Percentiles rank a stretch among this genome's conserved stretches.
phyloP scores from a whole-genome alignment of 2,113 vertebrate species.

The Phoxinus phoxinus region DNA sequence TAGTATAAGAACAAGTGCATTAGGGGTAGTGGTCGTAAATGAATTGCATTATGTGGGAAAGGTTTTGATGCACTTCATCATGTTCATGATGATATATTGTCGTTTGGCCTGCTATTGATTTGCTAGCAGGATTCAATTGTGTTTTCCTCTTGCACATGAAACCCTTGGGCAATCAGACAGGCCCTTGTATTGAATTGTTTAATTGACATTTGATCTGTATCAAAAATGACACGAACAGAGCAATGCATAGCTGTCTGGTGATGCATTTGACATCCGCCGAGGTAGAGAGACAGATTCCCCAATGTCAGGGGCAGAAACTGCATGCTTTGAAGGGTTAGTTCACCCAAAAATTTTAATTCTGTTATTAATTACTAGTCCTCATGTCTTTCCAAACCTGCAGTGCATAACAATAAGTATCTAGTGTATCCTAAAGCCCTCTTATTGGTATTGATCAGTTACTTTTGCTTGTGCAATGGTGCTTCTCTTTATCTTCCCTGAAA shows the following conservation, averaged over 20 bases:
- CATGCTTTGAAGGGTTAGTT: slow-evolving; percentile 25
- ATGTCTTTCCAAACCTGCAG: no score
- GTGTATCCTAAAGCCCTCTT: background rate
- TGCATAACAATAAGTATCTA: background rate
- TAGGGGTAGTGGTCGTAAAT: background rate
- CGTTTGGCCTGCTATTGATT: slow-evolving; percentile 47
- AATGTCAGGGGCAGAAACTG: background rate
- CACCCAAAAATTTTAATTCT: background rate
- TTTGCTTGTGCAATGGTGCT: background rate
- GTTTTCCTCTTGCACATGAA: slow-evolving; percentile 46
- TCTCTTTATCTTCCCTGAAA: background rate
- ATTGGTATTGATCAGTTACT: background rate
- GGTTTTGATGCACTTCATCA: no score
- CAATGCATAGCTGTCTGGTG: background rate
- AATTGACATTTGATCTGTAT: slow-evolving; percentile 43
- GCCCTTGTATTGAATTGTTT: slow-evolving; percentile 46
- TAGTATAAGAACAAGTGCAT: background rate
- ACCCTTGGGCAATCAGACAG: slow-evolving; percentile 22
- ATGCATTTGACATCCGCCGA: background rate
- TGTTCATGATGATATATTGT: background rate
- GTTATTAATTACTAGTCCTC: no score
- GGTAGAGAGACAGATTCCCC: background rate
- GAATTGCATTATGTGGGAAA: background rate
- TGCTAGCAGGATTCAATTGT: slow-evolving; percentile 22
- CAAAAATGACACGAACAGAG: background rate